Evolutionary conservation across 2,888 invertebrate species (phyloP).

Genomic region (Chrysolina americana): DNA sequence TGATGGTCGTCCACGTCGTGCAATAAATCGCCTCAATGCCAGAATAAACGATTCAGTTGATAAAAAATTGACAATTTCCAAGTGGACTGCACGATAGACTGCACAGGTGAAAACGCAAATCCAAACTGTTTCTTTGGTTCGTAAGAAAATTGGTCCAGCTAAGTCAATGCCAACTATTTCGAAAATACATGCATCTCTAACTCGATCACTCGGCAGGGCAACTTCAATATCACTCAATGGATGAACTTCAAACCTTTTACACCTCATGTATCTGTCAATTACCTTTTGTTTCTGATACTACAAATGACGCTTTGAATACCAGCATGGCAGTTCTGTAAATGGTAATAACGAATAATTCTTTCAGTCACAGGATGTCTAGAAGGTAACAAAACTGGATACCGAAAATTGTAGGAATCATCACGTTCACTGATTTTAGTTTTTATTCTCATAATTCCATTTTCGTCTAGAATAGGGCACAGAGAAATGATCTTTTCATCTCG

Average conservation of each 20-base stretch:
- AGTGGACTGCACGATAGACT: constrained; percentile 2
- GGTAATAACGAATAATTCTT: too few species aligned
- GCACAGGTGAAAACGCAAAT: constrained; percentile 14
- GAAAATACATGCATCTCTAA: background rate
- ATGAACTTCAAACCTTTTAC: background rate
- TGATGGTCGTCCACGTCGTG: background rate
- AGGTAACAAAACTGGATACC: too few species aligned
- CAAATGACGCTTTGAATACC: too few species aligned
- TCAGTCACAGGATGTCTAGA: too few species aligned
- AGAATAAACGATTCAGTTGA: background rate
- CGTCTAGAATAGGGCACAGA: too few species aligned
- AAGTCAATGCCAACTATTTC: constrained; percentile 1
- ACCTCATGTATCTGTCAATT: background rate
- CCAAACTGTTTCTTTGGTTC: background rate
- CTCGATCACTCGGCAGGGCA: background rate
- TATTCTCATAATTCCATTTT: too few species aligned
- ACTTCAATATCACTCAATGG: background rate
- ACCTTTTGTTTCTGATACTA: too few species aligned
- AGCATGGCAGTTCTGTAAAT: too few species aligned
- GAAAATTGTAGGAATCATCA: too few species aligned
- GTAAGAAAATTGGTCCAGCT: constrained; percentile 1
- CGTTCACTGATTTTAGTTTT: too few species aligned
- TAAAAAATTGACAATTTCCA: constrained; percentile 2
- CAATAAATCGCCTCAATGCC: constrained; percentile 10
- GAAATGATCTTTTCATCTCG: background rate